These are phyloP conservation scores for Bicyclus anynana DNA, from an alignment of 1,140 invertebrate genomes.

Conservation along the genomic window DNA sequence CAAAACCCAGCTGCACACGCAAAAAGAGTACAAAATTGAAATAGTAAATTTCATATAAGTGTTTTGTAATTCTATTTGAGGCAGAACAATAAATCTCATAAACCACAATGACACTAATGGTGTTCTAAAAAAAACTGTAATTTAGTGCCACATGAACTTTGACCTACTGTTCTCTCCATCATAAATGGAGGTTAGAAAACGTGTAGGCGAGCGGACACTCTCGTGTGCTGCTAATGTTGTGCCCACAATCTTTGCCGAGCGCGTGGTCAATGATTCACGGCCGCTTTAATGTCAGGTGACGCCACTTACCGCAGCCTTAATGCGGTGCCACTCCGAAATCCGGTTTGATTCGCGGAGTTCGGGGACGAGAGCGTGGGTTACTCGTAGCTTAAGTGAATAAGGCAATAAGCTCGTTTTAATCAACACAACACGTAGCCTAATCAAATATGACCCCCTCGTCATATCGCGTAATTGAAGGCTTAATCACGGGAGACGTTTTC, in stretches of 20 bases:
- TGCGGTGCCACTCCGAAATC: conserved; percentile 40
- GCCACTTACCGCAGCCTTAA: conserved; percentile 37
- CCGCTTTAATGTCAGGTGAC: conserved; percentile 53
- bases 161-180: not conserved
- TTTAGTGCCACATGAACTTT: not conserved
- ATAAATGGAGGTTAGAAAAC: conserved; percentile 21
- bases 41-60: too few relatives aligned
- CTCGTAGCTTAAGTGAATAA: conserved; percentile 53
- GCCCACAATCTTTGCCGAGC: conserved; percentile 22
- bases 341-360: conserved; percentile 33
- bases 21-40: too few relatives aligned
- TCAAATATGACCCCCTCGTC: conserved; percentile 73
- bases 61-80: too few relatives aligned
- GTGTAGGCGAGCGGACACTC: conserved; percentile 28
- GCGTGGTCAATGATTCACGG: conserved; percentile 45
- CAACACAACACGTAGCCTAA: conserved; percentile 72
- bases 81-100: not conserved
- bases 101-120: not conserved
- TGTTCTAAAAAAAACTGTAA: not conserved
- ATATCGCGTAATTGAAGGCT: conserved; percentile 73
- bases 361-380: conserved; percentile 34
- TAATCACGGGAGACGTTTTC: conserved; percentile 65
- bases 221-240: conserved; percentile 25
- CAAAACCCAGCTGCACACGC: too few relatives aligned
- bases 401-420: conserved; percentile 73